A percentile compares a stretch with the other conserved stretches of the same genome.
Evolutionary conservation across 2,113 vertebrate genomes (phyloP).

Genomic region (Apus apus): DNA sequence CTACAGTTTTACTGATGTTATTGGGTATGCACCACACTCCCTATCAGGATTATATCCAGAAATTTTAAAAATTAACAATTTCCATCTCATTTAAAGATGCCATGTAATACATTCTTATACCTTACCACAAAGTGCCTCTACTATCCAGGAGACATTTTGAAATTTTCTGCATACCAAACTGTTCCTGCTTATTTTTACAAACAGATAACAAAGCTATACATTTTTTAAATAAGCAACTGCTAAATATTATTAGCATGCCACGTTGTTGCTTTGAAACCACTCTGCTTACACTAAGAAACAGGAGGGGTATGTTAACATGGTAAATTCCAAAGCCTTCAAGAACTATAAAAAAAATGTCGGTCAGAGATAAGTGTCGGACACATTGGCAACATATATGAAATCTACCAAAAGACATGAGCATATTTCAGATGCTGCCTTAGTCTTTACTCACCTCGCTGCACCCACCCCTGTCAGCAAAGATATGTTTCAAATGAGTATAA

Average conservation of each 20-base stretch:
- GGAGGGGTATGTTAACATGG: not conserved
- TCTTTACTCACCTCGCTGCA: not conserved
- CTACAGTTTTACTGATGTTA: not conserved
- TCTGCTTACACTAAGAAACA: not conserved
- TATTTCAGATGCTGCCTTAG: not conserved
- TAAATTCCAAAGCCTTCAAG: not conserved
- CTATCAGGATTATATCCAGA: not conserved
- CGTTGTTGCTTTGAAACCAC: not conserved
- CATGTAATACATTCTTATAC: not conserved
- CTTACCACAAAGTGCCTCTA: not conserved
- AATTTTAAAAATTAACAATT: not conserved
- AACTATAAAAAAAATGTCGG: not conserved
- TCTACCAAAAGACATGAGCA: rapidly evolving
- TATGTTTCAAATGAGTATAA: not conserved
- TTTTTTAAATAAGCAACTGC: not conserved
- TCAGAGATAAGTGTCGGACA: not conserved
- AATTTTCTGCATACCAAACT: not conserved
- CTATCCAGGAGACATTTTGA: not conserved
- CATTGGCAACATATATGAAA: not conserved
- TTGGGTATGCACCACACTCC: not conserved
- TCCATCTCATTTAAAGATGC: not conserved
- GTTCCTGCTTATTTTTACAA: not conserved
- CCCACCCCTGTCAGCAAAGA: not conserved
- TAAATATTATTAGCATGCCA: not conserved
- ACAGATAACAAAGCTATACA: not conserved